Conservation (phyloP, 2,113 vertebrate species). For the Albula glossodonta region DNA sequence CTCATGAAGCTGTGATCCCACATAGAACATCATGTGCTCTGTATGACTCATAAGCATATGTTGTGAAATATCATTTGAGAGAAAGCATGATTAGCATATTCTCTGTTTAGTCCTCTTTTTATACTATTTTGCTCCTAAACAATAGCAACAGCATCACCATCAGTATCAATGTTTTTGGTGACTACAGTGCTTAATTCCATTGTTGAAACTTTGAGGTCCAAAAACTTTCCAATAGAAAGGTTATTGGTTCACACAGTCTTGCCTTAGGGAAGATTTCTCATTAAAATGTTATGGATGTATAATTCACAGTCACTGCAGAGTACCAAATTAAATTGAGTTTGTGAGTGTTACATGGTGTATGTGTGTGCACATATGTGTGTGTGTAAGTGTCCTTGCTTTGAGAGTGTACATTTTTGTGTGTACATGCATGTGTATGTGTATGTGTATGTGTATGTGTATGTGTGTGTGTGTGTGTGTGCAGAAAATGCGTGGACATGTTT, state of each 20-base stretch:
- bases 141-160: background rate
- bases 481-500: too few species aligned
- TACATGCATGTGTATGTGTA: background rate
- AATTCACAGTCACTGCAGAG: background rate
- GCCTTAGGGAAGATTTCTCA: background rate
- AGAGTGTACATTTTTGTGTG: too few species aligned
- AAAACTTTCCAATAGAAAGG: background rate
- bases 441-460: background rate
- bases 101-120: background rate
- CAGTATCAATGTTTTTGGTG: background rate
- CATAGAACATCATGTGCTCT: background rate
- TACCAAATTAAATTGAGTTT: background rate
- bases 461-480: too few species aligned
- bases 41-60: background rate
- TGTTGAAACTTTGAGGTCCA: background rate
- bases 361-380: background rate
- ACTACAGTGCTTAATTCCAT: background rate
- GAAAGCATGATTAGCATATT: background rate
- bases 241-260: background rate
- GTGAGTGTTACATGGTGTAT: background rate
- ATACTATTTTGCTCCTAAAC: background rate
- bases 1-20: background rate
- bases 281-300: background rate
- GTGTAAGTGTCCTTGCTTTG: too few species aligned
- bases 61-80: too few species aligned